Evolutionary conservation across 1,140 invertebrate genomes (phyloP), one percentile per base, ranked within the genome.

Genomic region (Tenebrio molitor): DNA sequence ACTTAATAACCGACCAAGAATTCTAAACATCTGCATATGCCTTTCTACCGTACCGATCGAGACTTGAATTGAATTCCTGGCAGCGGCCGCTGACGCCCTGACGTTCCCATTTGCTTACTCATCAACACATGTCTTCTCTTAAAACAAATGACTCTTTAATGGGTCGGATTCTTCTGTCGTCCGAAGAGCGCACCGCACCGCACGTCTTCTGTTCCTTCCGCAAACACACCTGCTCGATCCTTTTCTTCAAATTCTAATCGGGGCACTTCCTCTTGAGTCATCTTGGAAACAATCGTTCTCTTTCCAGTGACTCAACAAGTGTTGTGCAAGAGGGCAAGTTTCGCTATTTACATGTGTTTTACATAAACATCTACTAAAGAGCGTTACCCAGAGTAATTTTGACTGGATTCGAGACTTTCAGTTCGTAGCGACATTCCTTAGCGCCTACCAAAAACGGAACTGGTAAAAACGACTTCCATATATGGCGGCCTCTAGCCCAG

Each of bases 1-100:
- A 58, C 50, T 58, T 58, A 58, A 58, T 58, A 58, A 58, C 50
- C 50, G 50, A 58, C 50, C 21, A 58, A 29, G 50, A 58, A 58
- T 58, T 58, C 23, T 7, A 58, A 58, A 29, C 50, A 58, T 58
- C 50, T 58, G 50, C 50, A 58, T 58, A 58, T 58, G 50, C 50
- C 50, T 58, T 58, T 58, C 50, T 58, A 58, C 50, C 23, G 23
- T 29, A 29, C 50, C 23, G 23, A 58, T 29, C 50, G 14, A 58
- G 21, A 14, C 50, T 58, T 58, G 50, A 58, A 58, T 58, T 58
- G 23, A 25, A 58, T 58, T 58, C 50, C 50, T 58, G 50, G 21
- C 50, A 58, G 19, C 15, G 17, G 42, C 19, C 46, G 21, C 46
- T 23, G 17, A 25, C 17, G 46, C 21, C 17, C 46, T 53, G 36